Base-by-base conservation (phyloP, 2,113 vertebrate genomes). In the Vimba vimba region DNA sequence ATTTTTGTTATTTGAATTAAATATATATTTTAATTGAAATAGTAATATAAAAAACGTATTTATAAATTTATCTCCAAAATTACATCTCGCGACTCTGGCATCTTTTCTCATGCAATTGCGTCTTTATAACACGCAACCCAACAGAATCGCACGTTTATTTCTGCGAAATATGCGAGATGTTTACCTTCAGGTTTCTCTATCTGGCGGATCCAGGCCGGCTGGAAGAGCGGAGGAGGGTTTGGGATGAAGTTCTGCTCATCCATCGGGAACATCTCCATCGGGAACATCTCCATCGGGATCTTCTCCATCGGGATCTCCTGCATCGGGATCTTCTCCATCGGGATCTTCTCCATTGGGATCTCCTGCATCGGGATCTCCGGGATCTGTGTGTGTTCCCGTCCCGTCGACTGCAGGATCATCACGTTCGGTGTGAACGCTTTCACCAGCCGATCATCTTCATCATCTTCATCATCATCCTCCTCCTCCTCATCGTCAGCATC, bases 361-460 rank as follows among this genome's bases (percentile, higher is more conserved):
- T 7, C 6, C 6, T 39, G 6, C 39, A 39, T 39, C 6, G 39
- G 39, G 39, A 21, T 13, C 23, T 86, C 93, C 52, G 9, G 43
- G 43, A 15, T 86, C 47, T 92, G 91, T 7, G 92, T 91, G 25
- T 89, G 86, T 2, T 30, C 27, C 2, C 33, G 52, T 23, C 33
- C 59, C 17, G 83, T 47, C 1, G 83, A 76, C 83, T 6, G 79
- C 73, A 30, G 87, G 87, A 86, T 57, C 21, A 21, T 87, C 43
- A 89, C 75, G 23, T 47, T 79, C 82, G 95, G 95, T 39, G 92
- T 93, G 0, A 96, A 96, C 80, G 94, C 90, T 0, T 94, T 95
- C 71, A 92, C 85, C 0, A 43, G 89, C 91, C 2, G 23, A 6
- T 66, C n/a, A 1, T 75, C 86, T 8, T 69, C 81, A 33, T 33